A percentile compares a stretch with the other conserved stretches of the same genome.
phyloP scores from a whole-genome alignment of 2,797 vertebrate species.

The Masticophis lateralis region DNA sequence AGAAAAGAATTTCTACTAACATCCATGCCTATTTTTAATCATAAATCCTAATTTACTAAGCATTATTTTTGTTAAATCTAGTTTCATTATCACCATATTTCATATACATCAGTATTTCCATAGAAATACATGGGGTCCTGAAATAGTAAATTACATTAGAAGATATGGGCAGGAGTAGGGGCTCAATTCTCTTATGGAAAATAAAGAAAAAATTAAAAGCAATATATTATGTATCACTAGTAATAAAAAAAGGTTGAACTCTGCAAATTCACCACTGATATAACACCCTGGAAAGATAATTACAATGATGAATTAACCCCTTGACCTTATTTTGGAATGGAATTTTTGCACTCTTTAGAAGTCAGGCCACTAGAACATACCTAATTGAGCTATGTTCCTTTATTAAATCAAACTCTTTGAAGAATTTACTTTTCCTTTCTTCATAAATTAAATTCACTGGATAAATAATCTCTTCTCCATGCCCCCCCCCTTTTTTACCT shows the following conservation, averaged over 20 bases:
- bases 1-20: neutral
- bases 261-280: slow-evolving; percentile 63
- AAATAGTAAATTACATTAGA: neutral
- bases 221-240: slow-evolving; percentile 38
- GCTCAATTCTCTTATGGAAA: neutral
- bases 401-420: slow-evolving; percentile 66
- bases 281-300: slow-evolving; percentile 60
- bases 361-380: slow-evolving; percentile 57
- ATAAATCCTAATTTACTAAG: neutral
- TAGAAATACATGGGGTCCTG: neutral
- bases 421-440: slow-evolving; percentile 69
- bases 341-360: slow-evolving; percentile 69
- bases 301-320: slow-evolving; percentile 66
- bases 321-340: slow-evolving; percentile 65
- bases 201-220: slow-evolving; percentile 25
- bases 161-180: neutral
- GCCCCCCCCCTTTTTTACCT: slow-evolving; percentile 76
- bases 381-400: slow-evolving; percentile 60
- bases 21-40: neutral
- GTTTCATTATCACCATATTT: neutral
- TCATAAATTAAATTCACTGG: slow-evolving; percentile 70
- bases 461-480: slow-evolving; percentile 47
- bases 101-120: neutral
- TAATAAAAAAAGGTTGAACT: slow-evolving; percentile 54
- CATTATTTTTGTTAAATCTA: neutral